Base-by-base conservation (phyloP, 2,797 vertebrate genomes). In the Antrozous pallidus region DNA sequence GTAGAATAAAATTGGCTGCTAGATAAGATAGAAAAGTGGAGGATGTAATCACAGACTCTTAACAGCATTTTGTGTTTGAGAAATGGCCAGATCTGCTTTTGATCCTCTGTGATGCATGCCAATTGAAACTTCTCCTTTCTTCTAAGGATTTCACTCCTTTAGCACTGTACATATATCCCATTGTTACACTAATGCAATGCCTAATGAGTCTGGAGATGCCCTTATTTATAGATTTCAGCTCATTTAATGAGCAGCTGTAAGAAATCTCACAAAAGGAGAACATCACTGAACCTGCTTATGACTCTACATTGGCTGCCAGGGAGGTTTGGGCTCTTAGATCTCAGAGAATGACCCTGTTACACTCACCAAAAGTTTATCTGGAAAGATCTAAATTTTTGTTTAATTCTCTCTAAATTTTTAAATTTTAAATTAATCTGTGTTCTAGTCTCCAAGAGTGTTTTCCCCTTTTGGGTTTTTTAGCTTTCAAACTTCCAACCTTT, bases 141-240 rank as follows among this genome's bases (percentile, higher is more conserved):
- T 97, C 88, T 79, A 96, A n/a, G 95, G 94, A 97, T 97, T 97
- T 94, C 82, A 47, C 61, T 42, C 85, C 45, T 88, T 97, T 95
- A 89, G 92, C 95, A 71, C 70, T 83, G 45, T 94, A 90, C 90
- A 71, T 84, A 67, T 96, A 94, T 88, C 92, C 91, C 96, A 98
- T 97, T 87, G 97, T 97, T 94, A 80, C 95, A 67, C 93, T 96
- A 96, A 97, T 96, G 94, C 47, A 91, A 94, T 94, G 70, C 95
- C 97, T 97, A 96, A 96, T 98, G 95, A 95, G 58, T 93, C 92
- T 97, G 77, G 95, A 97, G 96, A 96, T 97, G 96, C 92, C 83
- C 86, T 97, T 98, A 97, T 98, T 98, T 98, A 98, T 98, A 97
- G 97, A 97, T 94, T 97, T 93, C 18, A 8, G 69, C 70, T 88